Evolutionary conservation across 2,888 invertebrate genomes (phyloP), one percentile per base, ranked within the genome.

Genomic region (Polyploca ridens): DNA sequence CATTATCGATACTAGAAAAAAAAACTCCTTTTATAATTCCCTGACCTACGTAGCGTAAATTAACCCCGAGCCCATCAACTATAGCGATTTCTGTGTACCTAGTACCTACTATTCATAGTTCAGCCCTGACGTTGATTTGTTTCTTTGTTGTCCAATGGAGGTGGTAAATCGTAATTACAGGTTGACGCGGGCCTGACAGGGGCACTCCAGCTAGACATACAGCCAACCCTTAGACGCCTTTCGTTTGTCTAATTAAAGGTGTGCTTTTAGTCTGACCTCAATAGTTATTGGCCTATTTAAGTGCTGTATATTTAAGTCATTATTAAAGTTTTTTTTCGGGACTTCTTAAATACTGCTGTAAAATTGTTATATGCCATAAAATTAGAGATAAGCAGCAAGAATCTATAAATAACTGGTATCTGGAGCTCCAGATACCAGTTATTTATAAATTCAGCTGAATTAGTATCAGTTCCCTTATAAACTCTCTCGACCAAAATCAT

Each of bases 121-220:
- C n/a, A n/a, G 70, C 33, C 41, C 71, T 73, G 83, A 81, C 78
- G 77, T 79, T 82, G 81, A 84, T 84, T 85, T 83, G 82, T 84
- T 82, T 80, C 77, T 81, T 74, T 78, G 81, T 79, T 79, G 81
- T 78, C 76, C 78, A 78, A 79, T 79, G 71, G 77, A 78, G 81
- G 81, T 82, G 83, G 83, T 86, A 82, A 86, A 86, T 86, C 76
- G 83, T 83, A 84, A 87, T 87, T 88, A 86, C 82, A 66, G 65
- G 72, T 77, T 85, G 87, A 87, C 80, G 77, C 73, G 84, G 85
- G 87, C 81, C 81, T 79, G 84, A 82, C 85, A 71, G 71, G 44
- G 62, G 62, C 57, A 38, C 61, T 61, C 44, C 44, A 61, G 54
- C 19, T n/a, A 64, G 61, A 38, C 62, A 59, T 11, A 16, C 33